A percentile compares a stretch with the other conserved stretches of the same genome.
phyloP scores from a whole-genome alignment of 2,888 invertebrate genomes.

The Troides helena region DNA sequence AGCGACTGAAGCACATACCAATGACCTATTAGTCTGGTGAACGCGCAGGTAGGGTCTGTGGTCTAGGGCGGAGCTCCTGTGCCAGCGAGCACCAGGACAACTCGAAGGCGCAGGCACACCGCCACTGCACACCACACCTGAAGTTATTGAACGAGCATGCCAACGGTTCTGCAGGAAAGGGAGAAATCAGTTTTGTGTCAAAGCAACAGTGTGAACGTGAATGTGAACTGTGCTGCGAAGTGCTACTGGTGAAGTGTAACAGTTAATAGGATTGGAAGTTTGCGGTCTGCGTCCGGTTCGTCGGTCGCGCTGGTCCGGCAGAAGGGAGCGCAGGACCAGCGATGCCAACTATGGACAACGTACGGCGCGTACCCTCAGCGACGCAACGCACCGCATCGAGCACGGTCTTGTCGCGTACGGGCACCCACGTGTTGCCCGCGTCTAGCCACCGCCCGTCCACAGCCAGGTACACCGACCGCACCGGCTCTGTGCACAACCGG shows the following conservation, averaged over 20 bases:
- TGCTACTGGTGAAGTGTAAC: no score
- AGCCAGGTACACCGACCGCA: slow-evolving; percentile 90
- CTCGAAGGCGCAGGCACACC: slow-evolving; percentile 83
- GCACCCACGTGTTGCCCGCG: slow-evolving; percentile 92
- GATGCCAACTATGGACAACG: slow-evolving; percentile 77
- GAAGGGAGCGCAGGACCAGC: no score
- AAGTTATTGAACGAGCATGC: no score
- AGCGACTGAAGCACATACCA: slow-evolving; percentile 45
- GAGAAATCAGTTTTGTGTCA: no score
- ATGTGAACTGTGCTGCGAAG: no score
- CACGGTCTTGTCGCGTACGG: slow-evolving; percentile 91
- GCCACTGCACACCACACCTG: slow-evolving; percentile 62
- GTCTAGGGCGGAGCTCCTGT: slow-evolving; percentile 75
- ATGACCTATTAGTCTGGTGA: slow-evolving; percentile 71
- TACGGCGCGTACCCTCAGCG: slow-evolving; percentile 86
- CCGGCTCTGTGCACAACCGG: slow-evolving; percentile 82
- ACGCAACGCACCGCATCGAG: slow-evolving; percentile 90
- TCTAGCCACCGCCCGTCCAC: slow-evolving; percentile 92
- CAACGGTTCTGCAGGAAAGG: no score
- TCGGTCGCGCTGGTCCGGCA: no score
- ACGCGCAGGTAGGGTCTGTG: slow-evolving; percentile 77
- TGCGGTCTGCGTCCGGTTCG: no score
- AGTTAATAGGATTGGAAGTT: no score
- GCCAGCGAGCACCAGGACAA: slow-evolving; percentile 78
- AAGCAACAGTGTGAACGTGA: no score